A percentile compares a stretch with the other conserved stretches of the same genome.
Conservation (phyloP, 2,113 vertebrate genomes). For the Dendropsophus ebraccatus region DNA sequence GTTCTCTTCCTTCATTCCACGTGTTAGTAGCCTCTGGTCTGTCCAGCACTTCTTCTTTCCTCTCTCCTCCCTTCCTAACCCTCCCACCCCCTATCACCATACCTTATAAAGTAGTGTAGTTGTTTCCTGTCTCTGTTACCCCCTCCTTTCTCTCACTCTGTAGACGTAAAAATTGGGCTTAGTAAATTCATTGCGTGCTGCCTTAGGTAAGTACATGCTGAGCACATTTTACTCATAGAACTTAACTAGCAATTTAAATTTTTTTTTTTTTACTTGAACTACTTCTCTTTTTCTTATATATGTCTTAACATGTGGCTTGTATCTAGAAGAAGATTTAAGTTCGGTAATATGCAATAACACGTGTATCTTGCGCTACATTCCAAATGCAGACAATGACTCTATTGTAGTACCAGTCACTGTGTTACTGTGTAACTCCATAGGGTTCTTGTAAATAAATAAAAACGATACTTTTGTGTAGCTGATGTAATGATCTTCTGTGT, state of each 20-base stretch:
- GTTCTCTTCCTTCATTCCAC: background rate
- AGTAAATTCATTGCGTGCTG: background rate
- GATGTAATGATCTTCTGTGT: background rate
- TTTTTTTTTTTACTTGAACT: background rate
- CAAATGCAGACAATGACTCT: background rate
- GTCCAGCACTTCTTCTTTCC: slow-evolving; percentile 18
- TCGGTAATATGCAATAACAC: background rate
- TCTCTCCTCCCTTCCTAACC: slow-evolving; percentile 2
- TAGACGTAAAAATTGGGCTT: slow-evolving; percentile 20
- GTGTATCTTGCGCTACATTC: background rate
- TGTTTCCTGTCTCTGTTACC: slow-evolving; percentile 38
- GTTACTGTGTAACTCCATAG: background rate
- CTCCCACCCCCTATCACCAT: slow-evolving; percentile 35
- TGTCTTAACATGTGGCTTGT: slow-evolving; percentile 13
- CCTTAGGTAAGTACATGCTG: slow-evolving; percentile 9
- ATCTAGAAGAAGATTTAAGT: background rate
- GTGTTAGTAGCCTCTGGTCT: slow-evolving; percentile 23
- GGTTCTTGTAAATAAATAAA: background rate
- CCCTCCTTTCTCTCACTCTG: slow-evolving; percentile 21
- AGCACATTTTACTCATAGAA: background rate
- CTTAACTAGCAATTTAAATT: background rate
- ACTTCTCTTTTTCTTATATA: background rate
- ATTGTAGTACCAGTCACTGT: background rate
- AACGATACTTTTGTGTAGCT: background rate
- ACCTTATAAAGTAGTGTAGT: slow-evolving; percentile 46